Conservation (phyloP, 2,797 vertebrate genomes). For the Glossophaga mutica region DNA sequence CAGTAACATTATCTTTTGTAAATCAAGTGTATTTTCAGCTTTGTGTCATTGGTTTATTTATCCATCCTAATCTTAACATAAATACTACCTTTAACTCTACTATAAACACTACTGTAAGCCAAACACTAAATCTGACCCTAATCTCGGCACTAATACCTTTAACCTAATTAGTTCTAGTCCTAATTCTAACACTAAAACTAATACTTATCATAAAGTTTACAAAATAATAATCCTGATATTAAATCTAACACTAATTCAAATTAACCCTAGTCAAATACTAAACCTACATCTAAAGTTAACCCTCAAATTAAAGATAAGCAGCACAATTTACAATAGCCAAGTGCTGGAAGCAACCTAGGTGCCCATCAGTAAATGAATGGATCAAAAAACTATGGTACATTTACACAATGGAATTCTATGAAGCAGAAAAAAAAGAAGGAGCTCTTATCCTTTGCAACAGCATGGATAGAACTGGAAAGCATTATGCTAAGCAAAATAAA, state of each 20-base stretch:
- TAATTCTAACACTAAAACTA: not conserved
- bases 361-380: too few species aligned
- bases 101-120: not conserved
- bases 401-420: too few species aligned
- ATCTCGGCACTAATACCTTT: not conserved
- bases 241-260: not conserved
- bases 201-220: not conserved
- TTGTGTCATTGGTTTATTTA: not conserved
- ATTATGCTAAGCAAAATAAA: too few species aligned
- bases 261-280: not conserved
- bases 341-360: too few species aligned
- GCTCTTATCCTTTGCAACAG: too few species aligned
- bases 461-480: too few species aligned
- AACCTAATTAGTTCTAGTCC: not conserved
- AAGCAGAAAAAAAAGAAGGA: too few species aligned
- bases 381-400: too few species aligned
- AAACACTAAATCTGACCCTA: not conserved
- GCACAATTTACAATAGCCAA: too few species aligned
- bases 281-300: not conserved
- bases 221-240: not conserved
- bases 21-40: not conserved
- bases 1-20: not conserved
- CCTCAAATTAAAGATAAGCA: not conserved
- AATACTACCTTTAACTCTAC: not conserved
- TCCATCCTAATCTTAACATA: not conserved